These are phyloP conservation scores for Nibea albiflora DNA, from an alignment of 2,113 vertebrate genomes.

Conservation along the genomic window DNA sequence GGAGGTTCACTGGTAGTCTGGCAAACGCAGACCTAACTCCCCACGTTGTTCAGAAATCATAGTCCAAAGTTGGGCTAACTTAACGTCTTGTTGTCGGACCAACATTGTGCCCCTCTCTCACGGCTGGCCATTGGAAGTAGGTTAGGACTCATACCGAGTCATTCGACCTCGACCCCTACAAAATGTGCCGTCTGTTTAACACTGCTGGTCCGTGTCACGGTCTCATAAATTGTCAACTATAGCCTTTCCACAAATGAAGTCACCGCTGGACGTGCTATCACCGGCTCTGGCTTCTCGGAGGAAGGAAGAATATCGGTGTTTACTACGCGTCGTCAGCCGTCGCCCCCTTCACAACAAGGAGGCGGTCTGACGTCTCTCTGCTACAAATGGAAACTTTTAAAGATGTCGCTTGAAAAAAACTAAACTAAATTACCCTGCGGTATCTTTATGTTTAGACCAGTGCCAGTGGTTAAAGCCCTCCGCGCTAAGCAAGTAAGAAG, in stretches of 20 bases:
- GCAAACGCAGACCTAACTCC: conserved; percentile 10
- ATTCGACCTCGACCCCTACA: conserved; percentile 1
- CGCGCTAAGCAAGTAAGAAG: conserved; percentile 54
- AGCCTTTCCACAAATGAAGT: neutral
- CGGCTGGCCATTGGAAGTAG: conserved; percentile 27
- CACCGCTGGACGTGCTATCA: neutral
- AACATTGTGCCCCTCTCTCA: neutral
- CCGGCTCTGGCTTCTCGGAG: neutral
- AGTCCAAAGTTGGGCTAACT: too few relatives aligned
- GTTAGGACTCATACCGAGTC: conserved; percentile 27
- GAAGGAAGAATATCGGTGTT: neutral
- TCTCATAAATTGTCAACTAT: neutral
- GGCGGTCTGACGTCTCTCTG: neutral
- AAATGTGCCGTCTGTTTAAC: neutral
- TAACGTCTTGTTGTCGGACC: neutral
- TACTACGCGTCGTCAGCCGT: neutral
- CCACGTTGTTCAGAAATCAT: conserved; percentile 10
- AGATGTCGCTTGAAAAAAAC: neutral
- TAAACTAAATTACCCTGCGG: neutral
- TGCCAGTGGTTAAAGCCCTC: conserved; percentile 14
- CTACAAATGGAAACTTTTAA: neutral
- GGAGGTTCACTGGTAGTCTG: conserved; percentile 25
- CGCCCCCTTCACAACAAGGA: neutral
- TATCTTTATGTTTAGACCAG: neutral
- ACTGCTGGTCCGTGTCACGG: neutral